phyloP scores from a whole-genome alignment of 2,888 invertebrate genomes.

The Smittia sp. region DNA sequence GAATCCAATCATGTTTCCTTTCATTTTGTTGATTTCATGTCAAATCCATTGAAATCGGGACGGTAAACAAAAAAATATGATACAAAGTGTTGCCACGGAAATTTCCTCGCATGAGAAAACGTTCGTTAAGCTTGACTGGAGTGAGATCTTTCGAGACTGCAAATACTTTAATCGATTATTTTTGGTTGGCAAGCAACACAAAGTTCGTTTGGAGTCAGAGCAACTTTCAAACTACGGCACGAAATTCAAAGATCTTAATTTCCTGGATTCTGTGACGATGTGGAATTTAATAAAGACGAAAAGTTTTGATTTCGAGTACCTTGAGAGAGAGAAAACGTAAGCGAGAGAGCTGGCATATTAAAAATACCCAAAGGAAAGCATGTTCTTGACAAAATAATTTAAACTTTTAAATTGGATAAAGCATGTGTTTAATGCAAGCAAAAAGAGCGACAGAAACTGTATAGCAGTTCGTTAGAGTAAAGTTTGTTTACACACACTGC shows the following conservation, averaged over 20 bases:
- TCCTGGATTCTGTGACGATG: not conserved
- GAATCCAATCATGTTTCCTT: not conserved
- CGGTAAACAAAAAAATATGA: not conserved
- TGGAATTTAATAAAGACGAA: constrained; percentile 17
- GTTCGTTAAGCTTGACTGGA: not conserved
- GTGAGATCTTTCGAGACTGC: too few relatives aligned
- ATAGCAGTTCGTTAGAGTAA: not conserved
- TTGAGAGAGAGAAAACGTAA: not conserved
- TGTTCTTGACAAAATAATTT: constrained; percentile 27
- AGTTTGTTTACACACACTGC: constrained; percentile 8
- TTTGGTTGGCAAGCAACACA: too few relatives aligned
- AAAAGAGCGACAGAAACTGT: not conserved
- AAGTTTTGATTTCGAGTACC: constrained; percentile 8
- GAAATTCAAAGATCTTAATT: not conserved
- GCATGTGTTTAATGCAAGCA: constrained; percentile 13
- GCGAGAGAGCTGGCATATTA: not conserved
- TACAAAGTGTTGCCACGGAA: not conserved
- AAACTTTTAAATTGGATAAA: constrained; percentile 8
- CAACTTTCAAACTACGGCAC: not conserved
- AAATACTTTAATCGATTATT: too few relatives aligned
- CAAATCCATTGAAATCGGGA: constrained; percentile 2
- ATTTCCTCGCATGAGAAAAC: not conserved
- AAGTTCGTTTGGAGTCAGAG: not conserved
- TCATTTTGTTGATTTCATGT: constrained; percentile 2
- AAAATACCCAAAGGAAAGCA: constrained; percentile 12